These are phyloP conservation scores for Nomada ruficornis DNA, from an alignment of 2,888 invertebrate species.

Conservation along the genomic window DNA sequence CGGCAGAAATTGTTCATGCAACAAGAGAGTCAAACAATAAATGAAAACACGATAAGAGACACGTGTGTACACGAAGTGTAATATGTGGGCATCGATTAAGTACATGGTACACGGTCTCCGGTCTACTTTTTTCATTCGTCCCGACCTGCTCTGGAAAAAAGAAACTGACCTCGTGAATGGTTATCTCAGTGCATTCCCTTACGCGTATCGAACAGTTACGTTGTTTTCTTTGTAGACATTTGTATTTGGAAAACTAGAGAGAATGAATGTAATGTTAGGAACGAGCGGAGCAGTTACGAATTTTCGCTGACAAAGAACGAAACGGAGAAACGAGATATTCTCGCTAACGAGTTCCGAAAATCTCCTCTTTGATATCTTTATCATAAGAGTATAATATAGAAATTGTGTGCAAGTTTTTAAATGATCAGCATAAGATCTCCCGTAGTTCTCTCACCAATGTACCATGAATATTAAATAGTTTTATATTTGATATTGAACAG, in stretches of 20 bases:
- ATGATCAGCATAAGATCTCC: too few relatives aligned
- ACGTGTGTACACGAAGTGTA: not conserved
- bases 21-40: not conserved
- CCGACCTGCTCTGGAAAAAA: slow-evolving; percentile 21
- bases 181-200: not conserved
- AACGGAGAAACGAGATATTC: not conserved
- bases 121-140: slow-evolving; percentile 13
- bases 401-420: too few relatives aligned
- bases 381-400: too few relatives aligned
- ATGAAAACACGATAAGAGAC: not conserved
- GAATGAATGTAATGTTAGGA: not conserved
- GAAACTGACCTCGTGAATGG: slow-evolving; percentile 5
- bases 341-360: too few relatives aligned
- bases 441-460: too few relatives aligned
- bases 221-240: not conserved
- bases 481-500: not conserved
- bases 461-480: too few relatives aligned
- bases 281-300: not conserved
- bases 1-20: not conserved
- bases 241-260: not conserved
- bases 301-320: not conserved
- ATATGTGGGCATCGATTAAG: slow-evolving; percentile 1
- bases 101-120: not conserved
- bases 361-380: too few relatives aligned
- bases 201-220: not conserved